Evolutionary conservation across 2,888 invertebrate genomes (phyloP), one percentile per base, ranked within the genome.

Genomic region (Phalera bucephala): DNA sequence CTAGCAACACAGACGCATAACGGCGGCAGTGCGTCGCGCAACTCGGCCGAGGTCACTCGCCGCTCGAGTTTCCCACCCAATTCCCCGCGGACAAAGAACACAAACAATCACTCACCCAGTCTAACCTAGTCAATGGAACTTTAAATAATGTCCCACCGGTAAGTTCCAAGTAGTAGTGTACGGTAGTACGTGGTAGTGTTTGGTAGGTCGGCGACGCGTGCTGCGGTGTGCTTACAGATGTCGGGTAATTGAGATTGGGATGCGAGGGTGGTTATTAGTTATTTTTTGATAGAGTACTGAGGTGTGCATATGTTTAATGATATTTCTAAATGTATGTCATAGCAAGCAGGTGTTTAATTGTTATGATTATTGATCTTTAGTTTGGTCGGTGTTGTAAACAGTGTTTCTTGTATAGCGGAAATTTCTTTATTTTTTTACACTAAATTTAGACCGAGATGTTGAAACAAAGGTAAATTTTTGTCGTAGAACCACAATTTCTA

Each of bases 1-100:
- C n/a, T n/a, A 11, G 29, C 41, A 54, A 35, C 54, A 39, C 52
- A 20, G 19, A 29, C 31, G 35, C 31, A 21, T 25, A n/a, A 33
- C 36, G 23, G 36, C 38, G 46, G 42, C 71, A 78, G 80, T 79
- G 69, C 70, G 74, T 64, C 66, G 65, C 65, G 64, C 56, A 52
- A 48, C 61, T 43, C 42, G 21, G 43, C 23, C 43, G 45, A 33
- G 38, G 39, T 20, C 46, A 64, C 58, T 48, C 55, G 21, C 31
- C 38, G 28, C 17, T 12, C 13, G 32, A n/a, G 41, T 36, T 40
- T 45, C 48, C 37, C 47, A 59, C 59, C 63, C 59, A 63, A 50
- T 53, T 59, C 38, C 54, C 56, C 7, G 8, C 11, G 31, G 28
- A 27, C 38, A 19, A 39, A 26, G 33, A 31, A 29, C 11, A 26